Conservation (phyloP, 2,113 vertebrate genomes). For the Cryptotis parvus region DNA sequence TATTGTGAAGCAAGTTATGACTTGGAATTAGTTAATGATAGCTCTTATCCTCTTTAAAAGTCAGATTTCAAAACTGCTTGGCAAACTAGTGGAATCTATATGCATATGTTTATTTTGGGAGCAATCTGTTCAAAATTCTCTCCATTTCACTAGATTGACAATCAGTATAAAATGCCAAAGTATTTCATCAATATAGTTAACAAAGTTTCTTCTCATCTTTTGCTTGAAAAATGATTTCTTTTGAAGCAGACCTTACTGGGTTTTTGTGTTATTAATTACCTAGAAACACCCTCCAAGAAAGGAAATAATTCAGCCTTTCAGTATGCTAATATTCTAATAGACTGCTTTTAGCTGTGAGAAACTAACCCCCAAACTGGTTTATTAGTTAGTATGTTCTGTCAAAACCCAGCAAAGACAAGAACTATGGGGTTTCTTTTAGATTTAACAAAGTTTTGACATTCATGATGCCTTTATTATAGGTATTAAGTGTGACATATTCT, state of each 20-base stretch:
- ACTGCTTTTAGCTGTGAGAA: neutral
- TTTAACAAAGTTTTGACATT: neutral
- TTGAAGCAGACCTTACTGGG: neutral
- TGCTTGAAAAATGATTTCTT: neutral
- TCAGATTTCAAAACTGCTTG: constrained; percentile 60
- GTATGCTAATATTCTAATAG: neutral
- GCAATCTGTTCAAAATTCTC: constrained; percentile 58
- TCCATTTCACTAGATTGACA: constrained; percentile 38
- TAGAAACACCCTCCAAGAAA: neutral
- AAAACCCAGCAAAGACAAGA: neutral
- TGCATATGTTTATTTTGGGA: constrained; percentile 64
- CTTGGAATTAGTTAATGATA: constrained; percentile 70
- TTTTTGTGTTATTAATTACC: neutral
- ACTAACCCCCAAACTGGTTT: neutral
- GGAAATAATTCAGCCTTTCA: neutral
- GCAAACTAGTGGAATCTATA: constrained; percentile 59
- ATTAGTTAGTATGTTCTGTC: neutral
- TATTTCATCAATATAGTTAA: constrained; percentile 44
- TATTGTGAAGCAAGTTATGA: neutral
- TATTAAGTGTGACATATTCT: neutral
- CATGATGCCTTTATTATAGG: neutral
- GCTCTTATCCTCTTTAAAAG: constrained; percentile 74
- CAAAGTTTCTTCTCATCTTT: neutral
- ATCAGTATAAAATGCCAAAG: constrained; percentile 60
- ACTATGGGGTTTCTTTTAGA: neutral